Evolutionary conservation across 2,113 vertebrate genomes (phyloP), one percentile per base, ranked within the genome.

Genomic region (Nothoprocta perdicaria): DNA sequence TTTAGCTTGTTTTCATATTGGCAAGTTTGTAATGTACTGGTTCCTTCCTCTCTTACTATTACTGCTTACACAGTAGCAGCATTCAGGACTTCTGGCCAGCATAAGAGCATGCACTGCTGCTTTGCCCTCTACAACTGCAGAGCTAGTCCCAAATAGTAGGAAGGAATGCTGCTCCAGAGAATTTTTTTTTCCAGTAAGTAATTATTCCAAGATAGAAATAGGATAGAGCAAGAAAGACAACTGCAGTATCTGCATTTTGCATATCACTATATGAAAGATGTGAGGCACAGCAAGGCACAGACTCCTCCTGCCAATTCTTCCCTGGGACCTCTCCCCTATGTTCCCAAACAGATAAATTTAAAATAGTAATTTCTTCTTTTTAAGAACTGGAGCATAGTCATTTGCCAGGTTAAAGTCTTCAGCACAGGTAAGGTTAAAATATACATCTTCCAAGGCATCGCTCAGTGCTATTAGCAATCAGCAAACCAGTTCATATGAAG

Each of bases 151-250:
- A 74, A 35, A 18, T 23, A 78, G 48, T 38, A 86, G 77, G 60
- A 90, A 50, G 19, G 43, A 60, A 57, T 58, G 22, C 43, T 80
- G 46, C 33, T 90, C 73, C 50, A 62, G 80, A 86, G 61, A 74
- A 66, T 92, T 90, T 18, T 77, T 67, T 35, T n/a, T 12, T 71
- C 22, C 55, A 55, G 7, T 29, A 80, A 41, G 40, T 69, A 83
- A 86, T 89, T 80, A 24, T n/a, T 85, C 16, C 29, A 71, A 35
- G 14, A 62, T 67, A 92, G 53, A 78, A 80, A 63, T 53, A 15
- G 17, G 16, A 48, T 33, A 45, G 40, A 29, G 24, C 9, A 48
- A 66, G n/a, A 43, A 74, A 19, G 63, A 15, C 21, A 68, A 17
- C 52, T 52, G 1, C 27, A 41, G 55, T 76, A 80, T 33, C 29